Percentiles rank a stretch among this genome's conserved stretches.
Conservation (phyloP, 2,888 invertebrate genomes). For the Leistus spinibarbis region DNA sequence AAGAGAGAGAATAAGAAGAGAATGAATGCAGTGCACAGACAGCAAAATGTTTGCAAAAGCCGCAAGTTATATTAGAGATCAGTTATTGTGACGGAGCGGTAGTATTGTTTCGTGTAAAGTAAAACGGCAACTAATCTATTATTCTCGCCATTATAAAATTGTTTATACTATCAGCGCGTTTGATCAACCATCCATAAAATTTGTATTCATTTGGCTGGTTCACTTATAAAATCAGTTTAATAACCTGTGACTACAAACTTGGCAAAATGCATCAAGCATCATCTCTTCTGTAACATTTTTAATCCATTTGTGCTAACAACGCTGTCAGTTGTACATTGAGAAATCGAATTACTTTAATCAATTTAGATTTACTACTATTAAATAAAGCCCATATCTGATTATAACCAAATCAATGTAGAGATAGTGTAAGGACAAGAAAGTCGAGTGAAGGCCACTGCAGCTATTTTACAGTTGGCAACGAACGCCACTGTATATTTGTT, state of each 20-base stretch:
- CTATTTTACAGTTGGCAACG: no score
- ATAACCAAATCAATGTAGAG: no score
- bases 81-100: neutral
- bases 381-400: no score
- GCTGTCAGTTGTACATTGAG: no score
- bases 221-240: neutral
- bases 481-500: neutral
- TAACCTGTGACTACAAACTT: neutral
- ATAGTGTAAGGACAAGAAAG: no score
- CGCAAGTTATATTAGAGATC: neutral
- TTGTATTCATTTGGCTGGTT: neutral
- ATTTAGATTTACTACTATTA: no score
- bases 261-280: neutral
- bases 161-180: neutral
- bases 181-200: neutral
- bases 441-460: no score
- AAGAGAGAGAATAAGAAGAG: neutral
- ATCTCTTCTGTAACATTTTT: neutral
- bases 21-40: neutral
- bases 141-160: neutral
- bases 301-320: neutral
- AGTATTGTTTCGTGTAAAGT: neutral
- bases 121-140: neutral
- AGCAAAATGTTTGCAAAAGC: neutral
- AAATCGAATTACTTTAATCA: neutral